phyloP scores from a whole-genome alignment of 2,797 vertebrate genomes.

The Spondyliosoma cantharus region DNA sequence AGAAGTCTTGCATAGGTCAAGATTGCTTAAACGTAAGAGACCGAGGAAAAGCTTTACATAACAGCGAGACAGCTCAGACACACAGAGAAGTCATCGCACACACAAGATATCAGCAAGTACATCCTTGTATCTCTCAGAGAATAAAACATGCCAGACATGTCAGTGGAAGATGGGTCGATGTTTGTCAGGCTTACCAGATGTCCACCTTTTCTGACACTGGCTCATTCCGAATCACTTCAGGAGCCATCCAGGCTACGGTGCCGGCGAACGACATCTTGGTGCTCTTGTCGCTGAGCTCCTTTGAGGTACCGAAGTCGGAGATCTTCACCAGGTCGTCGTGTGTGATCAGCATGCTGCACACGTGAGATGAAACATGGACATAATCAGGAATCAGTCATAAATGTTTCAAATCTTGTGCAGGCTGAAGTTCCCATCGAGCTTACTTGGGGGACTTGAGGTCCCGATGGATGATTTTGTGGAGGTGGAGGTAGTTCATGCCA shows the following conservation, averaged over 20 bases:
- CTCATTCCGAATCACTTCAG: constrained; percentile 96
- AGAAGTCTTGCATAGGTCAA: constrained; percentile 1
- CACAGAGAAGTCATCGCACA: neutral
- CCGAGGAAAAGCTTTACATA: neutral
- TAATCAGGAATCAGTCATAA: neutral
- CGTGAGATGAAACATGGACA: neutral
- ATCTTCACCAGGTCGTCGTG: constrained; percentile 98
- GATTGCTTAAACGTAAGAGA: constrained; percentile 5
- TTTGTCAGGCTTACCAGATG: constrained; percentile 88
- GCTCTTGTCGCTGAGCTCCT: constrained; percentile 97
- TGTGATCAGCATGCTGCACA: constrained; percentile 94
- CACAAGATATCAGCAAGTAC: neutral
- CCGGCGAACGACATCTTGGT: constrained; percentile 99
- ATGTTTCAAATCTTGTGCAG: neutral
- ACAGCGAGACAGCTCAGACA: neutral
- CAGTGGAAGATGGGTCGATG: neutral
- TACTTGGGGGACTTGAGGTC: constrained; percentile 99
- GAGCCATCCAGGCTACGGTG: constrained; percentile 98
- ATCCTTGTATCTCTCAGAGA: neutral
- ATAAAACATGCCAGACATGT: neutral
- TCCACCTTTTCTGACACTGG: constrained; percentile 98
- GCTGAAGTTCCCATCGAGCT: constrained; percentile 25
- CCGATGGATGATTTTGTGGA: constrained; percentile 98
- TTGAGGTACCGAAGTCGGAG: constrained; percentile 97
- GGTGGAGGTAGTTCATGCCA: constrained; percentile 98